A percentile compares a stretch with the other conserved stretches of the same genome.
These are phyloP conservation scores for Amorpha juglandis DNA, from an alignment of 2,888 invertebrate species.

Conservation along the genomic window DNA sequence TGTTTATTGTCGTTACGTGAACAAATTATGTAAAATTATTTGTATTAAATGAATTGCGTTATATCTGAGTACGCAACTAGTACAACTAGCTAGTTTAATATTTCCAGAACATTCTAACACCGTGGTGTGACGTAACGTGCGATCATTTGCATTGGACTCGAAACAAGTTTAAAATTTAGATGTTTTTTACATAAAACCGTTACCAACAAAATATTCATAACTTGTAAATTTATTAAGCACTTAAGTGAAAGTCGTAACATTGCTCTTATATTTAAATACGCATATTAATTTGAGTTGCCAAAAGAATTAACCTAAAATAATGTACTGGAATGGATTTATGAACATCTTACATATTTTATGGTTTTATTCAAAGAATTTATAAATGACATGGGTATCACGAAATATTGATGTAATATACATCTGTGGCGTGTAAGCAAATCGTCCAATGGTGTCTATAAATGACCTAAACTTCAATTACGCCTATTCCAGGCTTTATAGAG, in stretches of 20 bases:
- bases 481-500: no score
- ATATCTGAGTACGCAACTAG: constrained; percentile 37
- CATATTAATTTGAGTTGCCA: not conserved
- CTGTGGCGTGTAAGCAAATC: no score
- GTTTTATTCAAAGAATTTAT: no score
- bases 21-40: constrained; percentile 42
- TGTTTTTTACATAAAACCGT: not conserved
- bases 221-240: constrained; percentile 8
- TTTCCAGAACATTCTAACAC: constrained; percentile 19
- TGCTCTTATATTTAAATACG: not conserved
- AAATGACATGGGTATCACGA: no score
- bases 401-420: no score
- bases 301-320: no score
- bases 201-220: not conserved
- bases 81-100: constrained; percentile 43
- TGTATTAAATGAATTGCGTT: constrained; percentile 30
- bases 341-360: no score
- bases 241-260: not conserved
- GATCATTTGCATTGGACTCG: not conserved
- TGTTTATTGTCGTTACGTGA: constrained; percentile 76
- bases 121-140: constrained; percentile 2
- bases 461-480: no score
- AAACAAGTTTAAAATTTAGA: not conserved
- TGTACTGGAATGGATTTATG: no score
- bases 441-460: no score